Conservation (phyloP, 2,113 vertebrate genomes). For the Sarotherodon lohbergeri region DNA sequence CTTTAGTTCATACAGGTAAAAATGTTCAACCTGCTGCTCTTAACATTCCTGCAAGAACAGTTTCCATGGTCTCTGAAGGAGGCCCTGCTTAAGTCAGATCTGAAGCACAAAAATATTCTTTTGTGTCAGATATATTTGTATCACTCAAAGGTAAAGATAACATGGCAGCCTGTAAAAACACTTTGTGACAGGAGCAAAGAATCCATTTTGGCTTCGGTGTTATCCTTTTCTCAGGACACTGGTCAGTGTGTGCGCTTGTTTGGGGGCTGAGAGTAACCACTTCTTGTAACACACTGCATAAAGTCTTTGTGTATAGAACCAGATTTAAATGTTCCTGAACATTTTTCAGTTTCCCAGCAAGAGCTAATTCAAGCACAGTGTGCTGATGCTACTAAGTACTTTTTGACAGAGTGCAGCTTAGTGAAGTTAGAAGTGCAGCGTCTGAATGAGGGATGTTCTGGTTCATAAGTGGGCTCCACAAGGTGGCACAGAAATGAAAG, state of each 20-base stretch:
- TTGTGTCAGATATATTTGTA: not conserved
- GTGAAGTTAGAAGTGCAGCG: not conserved
- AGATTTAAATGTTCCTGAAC: not conserved
- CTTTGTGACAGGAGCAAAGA: not conserved
- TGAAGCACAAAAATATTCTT: too few species aligned
- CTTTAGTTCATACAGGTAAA: too few species aligned
- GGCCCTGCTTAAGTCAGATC: too few species aligned
- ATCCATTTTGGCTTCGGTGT: fast-evolving
- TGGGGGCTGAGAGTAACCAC: not conserved
- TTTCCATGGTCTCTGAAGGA: too few species aligned
- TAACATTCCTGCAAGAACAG: too few species aligned
- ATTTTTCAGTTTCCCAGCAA: not conserved
- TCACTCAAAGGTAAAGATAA: not conserved
- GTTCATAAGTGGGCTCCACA: fast-evolving
- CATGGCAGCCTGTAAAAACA: fast-evolving
- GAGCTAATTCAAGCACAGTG: not conserved
- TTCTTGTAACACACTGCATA: not conserved
- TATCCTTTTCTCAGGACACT: fast-evolving
- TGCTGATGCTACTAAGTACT: not conserved
- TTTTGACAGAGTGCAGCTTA: not conserved
- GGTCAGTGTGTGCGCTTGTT: not conserved
- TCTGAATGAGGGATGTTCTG: not conserved
- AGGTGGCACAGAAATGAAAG: not conserved
- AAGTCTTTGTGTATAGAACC: not conserved
- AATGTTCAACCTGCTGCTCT: too few species aligned